Conservation (phyloP, 2,797 vertebrate species). For the Sylvilagus floridanus region DNA sequence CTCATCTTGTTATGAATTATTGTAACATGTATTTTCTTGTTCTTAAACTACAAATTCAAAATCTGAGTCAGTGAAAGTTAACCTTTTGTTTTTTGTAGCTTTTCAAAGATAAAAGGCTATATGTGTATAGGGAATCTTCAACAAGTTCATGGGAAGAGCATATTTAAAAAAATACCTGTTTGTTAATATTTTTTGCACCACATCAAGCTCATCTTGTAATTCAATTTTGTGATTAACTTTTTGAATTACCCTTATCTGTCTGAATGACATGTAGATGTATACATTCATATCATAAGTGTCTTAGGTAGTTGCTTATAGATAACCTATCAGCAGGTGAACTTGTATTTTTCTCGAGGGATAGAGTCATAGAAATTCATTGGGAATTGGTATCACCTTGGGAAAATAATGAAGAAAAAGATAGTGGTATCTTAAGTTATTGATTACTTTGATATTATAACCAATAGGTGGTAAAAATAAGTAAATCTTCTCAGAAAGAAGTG, state of each 20-base stretch:
- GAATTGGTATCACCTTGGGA: not conserved
- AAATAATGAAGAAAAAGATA: not conserved
- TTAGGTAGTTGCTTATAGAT: not conserved
- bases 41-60: not conserved
- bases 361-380: not conserved
- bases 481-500: not conserved
- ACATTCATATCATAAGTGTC: accelerated
- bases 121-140: too few species aligned
- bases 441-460: not conserved
- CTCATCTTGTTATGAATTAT: not conserved
- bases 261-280: not conserved
- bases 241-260: not conserved
- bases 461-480: not conserved
- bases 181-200: too few species aligned
- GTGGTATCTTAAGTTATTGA: slow-evolving; percentile 13
- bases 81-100: too few species aligned
- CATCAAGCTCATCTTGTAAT: too few species aligned
- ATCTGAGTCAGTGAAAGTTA: too few species aligned
- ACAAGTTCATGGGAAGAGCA: too few species aligned
- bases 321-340: not conserved
- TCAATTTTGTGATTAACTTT: too few species aligned
- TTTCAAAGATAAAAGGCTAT: not conserved
- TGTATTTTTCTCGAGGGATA: not conserved
- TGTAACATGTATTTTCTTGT: not conserved
- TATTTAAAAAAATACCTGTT: too few species aligned